Evolutionary conservation across 2,888 invertebrate genomes (phyloP), one percentile per base, ranked within the genome.

Genomic region (Cenopis cana): DNA sequence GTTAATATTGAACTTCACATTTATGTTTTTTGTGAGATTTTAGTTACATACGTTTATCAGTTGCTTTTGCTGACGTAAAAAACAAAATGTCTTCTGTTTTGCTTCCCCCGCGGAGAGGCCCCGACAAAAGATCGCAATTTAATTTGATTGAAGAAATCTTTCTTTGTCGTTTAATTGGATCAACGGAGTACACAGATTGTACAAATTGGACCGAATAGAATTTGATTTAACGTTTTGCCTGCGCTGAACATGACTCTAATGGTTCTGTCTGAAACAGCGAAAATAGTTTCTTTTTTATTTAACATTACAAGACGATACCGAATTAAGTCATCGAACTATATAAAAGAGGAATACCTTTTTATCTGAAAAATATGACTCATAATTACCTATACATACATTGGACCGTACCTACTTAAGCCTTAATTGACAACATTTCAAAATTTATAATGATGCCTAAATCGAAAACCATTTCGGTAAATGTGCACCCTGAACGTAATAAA

Each of bases 101-200:
- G 18, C 57, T 33, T 41, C 52, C 56, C 29, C 49, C 41, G 57
- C 52, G 46, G 60, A 49, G 65, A 52, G 59, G 33, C 54, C 54
- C 65, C 46, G 70, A 70, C 66, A 70, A 70, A 70, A 60, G 65
- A 59, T 24, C 65, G 59, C 59, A 14, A 54, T 70, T 66, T 66
- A 70, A 70, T 70, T 70, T 70, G 70, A 70, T 70, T 66, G 70
- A 66, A 70, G 59, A 70, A 70, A 70, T 66, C 70, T 70, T 66
- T 66, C 70, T 70, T 70, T 70, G 70, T 70, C 70, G 46, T 46
- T 46, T 70, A 70, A 70, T 70, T 70, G 70, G 59, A 70, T 70
- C 65, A 65, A 59, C 20, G 59, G 54, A 70, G 70, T 66, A 60
- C 41, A 70, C 65, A 70, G 65, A 70, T 70, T 60, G 65, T 41